These are phyloP conservation scores for Hetaerina titia DNA, from an alignment of 2,888 invertebrate species.

Conservation along the genomic window DNA sequence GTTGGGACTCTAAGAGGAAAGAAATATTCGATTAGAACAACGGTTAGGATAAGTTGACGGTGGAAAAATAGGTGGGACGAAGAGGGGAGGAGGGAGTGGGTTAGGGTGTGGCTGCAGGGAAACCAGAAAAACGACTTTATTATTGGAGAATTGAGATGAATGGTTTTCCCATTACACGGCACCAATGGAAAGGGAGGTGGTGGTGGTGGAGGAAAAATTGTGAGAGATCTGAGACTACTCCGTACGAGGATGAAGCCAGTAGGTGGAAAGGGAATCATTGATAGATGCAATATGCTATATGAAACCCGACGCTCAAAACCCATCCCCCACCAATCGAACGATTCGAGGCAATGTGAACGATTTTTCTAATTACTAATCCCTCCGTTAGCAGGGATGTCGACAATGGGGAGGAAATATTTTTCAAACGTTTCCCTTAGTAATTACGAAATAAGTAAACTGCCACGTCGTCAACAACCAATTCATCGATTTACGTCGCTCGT, in stretches of 20 bases:
- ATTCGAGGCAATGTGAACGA: neutral
- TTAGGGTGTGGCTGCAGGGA: neutral
- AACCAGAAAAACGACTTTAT: constrained; percentile 5
- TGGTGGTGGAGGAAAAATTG: neutral
- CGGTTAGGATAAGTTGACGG: neutral
- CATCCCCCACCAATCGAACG: neutral
- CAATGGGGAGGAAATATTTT: neutral
- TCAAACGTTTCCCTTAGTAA: neutral
- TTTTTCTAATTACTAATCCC: neutral
- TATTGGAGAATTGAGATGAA: neutral
- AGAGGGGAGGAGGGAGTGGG: neutral
- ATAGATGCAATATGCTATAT: neutral
- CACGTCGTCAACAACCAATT: neutral
- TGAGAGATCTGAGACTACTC: neutral
- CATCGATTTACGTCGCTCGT: neutral
- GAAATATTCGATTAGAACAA: neutral
- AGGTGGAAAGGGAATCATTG: neutral
- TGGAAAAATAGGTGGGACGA: neutral
- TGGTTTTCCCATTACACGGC: neutral
- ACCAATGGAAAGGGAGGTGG: neutral
- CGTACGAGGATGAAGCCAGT: neutral
- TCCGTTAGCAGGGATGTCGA: neutral
- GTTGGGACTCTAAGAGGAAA: neutral
- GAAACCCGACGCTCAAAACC: neutral
- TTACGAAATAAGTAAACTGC: neutral